Percentiles rank a stretch among this genome's conserved stretches.
phyloP scores from a whole-genome alignment of 2,797 vertebrate genomes.

The Phataginus tricuspis region DNA sequence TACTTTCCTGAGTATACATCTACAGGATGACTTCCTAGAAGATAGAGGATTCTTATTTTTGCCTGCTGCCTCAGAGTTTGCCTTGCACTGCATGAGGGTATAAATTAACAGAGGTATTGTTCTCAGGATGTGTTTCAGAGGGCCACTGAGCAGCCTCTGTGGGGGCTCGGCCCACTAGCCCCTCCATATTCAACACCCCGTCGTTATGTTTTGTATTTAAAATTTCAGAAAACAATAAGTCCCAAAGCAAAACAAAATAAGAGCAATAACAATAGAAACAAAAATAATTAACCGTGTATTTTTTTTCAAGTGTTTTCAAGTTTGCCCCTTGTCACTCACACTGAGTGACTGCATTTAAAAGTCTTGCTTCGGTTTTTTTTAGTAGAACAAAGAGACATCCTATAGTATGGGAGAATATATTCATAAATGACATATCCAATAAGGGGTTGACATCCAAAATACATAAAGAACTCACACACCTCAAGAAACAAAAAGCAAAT shows the following conservation, averaged over 20 bases:
- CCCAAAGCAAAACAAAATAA: neutral
- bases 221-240: neutral
- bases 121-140: neutral
- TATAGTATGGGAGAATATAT: too few species aligned
- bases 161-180: neutral
- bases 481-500: too few species aligned
- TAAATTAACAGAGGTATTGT: neutral
- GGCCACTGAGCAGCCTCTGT: neutral
- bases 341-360: neutral
- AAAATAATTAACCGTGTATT: neutral
- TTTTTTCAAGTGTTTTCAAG: neutral
- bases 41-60: neutral
- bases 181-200: neutral
- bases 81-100: neutral
- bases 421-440: too few species aligned
- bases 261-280: neutral
- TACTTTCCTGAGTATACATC: neutral
- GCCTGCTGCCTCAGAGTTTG: neutral
- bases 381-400: too few species aligned
- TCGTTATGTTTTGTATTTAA: neutral
- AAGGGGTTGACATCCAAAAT: too few species aligned
- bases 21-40: neutral
- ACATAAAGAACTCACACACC: too few species aligned
- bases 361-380: neutral
- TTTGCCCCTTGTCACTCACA: neutral